Evolutionary conservation across 2,113 vertebrate species (phyloP), one percentile per base, ranked within the genome.

Genomic region (Rafetus swinhoei): DNA sequence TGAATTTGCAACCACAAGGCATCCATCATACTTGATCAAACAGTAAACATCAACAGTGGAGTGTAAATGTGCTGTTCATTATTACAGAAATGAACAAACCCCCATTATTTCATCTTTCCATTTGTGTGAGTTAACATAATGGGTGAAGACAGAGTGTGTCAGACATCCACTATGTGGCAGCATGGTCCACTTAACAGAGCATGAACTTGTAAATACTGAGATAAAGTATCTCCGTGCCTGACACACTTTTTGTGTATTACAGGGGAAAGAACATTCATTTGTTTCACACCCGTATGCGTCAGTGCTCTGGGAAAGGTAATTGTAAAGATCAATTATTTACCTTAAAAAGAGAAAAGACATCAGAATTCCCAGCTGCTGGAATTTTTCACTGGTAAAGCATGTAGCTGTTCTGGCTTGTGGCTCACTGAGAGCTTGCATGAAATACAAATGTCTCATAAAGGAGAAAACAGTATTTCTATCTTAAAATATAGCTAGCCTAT

Each of bases 21-120:
- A 99, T 99, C 98, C 98, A 99, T 99, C 99, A 99, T 98, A 98
- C 98, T 98, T 98, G 99, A 99, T 99, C 99, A 99, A 98, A 98
- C 94, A 96, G 98, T 99, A 99, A 99, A 98, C 98, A 99, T 97
- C 97, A 98, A 97, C 96, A 98, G 98, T 95, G 98, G 96, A 91
- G 98, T 97, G 97, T 94, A 98, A 99, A 98, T 98, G 98, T 96
- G 90, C 95, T 82, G 95, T 98, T 98, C 98, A 98, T 98, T 98
- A 98, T 97, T 97, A 97, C 97, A 91, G 97, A 98, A 97, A 97
- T 96, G 98, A 98, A 97, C 97, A 97, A 96, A 97, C 96, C 93
- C 45, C 92, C 91, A 96, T 97, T 94, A 98, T 97, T 97, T 97
- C 96, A 97, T 98, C 97, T 96, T 95, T 94, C 76, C 93, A 77